Conservation (phyloP, 2,797 vertebrate species). For the Parauchenoglanis ngamensis region DNA sequence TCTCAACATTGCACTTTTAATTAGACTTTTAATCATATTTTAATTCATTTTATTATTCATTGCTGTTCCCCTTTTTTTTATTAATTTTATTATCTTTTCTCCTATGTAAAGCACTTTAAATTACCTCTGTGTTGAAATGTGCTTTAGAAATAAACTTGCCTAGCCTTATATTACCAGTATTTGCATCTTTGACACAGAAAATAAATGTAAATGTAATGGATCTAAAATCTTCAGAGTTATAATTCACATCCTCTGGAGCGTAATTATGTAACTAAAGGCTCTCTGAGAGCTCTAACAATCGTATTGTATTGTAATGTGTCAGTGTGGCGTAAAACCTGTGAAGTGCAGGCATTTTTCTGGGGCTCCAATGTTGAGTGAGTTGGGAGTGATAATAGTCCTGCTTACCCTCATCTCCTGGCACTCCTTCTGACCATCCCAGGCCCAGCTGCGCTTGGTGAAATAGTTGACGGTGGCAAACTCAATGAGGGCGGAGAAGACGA, state of each 20-base stretch:
- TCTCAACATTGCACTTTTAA: neutral
- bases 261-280: neutral
- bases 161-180: neutral
- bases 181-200: constrained; percentile 1
- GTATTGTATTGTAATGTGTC: neutral
- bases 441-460: constrained; percentile 99
- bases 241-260: neutral
- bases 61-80: neutral
- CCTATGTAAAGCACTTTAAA: neutral
- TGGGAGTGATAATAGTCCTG: constrained; percentile 10
- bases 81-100: neutral
- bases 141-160: neutral
- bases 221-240: neutral
- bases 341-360: neutral
- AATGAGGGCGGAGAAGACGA: constrained; percentile 99
- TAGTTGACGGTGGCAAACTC: constrained; percentile 99
- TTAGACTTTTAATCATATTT: constrained; percentile 2
- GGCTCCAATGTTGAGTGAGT: neutral
- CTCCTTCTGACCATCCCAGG: constrained; percentile 98
- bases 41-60: neutral
- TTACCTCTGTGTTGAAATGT: neutral
- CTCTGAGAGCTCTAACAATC: neutral
- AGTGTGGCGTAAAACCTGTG: neutral
- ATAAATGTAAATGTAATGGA: constrained; percentile 2
- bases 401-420: constrained; percentile 94